Percentiles rank a stretch among this genome's conserved stretches.
Conservation (phyloP, 1,140 invertebrate species). For the Diuraphis noxia region DNA sequence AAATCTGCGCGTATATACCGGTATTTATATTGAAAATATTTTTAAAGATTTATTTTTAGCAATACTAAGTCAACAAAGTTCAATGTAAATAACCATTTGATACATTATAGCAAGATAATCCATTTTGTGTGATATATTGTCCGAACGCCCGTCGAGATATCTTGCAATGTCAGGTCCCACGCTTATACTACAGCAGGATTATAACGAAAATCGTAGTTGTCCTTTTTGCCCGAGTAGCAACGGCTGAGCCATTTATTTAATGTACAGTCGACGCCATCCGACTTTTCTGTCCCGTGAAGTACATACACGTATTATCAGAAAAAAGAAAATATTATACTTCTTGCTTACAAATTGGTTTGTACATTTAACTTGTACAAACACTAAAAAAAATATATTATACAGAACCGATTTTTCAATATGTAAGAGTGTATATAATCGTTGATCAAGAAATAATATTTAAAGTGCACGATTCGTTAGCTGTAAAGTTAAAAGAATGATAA, state of each 20-base stretch:
- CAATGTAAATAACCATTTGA: not conserved
- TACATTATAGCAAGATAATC: conserved; percentile 3
- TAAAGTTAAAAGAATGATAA: not conserved
- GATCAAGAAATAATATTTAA: not conserved
- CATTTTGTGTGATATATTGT: not conserved
- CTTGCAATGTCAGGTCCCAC: not conserved
- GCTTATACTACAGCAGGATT: not conserved
- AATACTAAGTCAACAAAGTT: not conserved
- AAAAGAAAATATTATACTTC: not conserved
- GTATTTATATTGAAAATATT: not conserved
- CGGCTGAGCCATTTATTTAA: not conserved
- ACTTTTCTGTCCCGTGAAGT: not conserved
- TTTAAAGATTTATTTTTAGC: not conserved
- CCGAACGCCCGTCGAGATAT: not conserved
- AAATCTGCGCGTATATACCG: not conserved
- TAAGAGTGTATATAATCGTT: no score
- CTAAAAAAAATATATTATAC: not conserved
- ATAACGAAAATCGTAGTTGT: not conserved
- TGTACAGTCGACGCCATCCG: not conserved
- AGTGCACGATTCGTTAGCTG: not conserved
- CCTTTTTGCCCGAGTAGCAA: not conserved
- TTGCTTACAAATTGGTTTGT: not conserved
- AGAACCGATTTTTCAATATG: not conserved
- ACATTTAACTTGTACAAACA: not conserved
- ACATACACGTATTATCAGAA: not conserved